Conservation (phyloP, 2,888 invertebrate species). For the Drosophila austrosaltans region DNA sequence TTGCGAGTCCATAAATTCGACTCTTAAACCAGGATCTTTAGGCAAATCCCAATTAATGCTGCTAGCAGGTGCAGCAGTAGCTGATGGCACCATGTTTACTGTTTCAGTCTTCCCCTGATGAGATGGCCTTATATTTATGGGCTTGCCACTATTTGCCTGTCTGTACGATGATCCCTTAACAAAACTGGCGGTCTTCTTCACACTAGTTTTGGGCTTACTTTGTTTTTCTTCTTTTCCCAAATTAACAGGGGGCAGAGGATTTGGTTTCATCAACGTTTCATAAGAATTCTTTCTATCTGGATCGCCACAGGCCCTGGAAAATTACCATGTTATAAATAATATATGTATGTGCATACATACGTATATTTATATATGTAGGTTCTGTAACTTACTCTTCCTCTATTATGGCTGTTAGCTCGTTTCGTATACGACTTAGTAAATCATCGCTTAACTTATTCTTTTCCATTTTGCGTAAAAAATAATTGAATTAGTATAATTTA, state of each 20-base stretch:
- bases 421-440: conserved; percentile 66
- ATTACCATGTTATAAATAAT: neutral
- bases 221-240: conserved; percentile 17
- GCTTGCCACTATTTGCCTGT: conserved; percentile 38
- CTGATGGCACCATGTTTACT: conserved; percentile 1
- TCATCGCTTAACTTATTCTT: conserved; percentile 53
- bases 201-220: conserved; percentile 5
- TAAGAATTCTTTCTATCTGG: conserved; percentile 41
- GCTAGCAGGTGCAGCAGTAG: conserved; percentile 11
- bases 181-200: conserved; percentile 21
- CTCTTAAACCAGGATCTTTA: conserved; percentile 26
- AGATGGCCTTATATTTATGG: conserved; percentile 52
- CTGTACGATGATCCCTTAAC: conserved; percentile 36
- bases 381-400: conserved; percentile 56
- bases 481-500: conserved; percentile 24
- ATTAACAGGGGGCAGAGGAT: conserved; percentile 39
- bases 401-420: conserved; percentile 73
- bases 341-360: too few species aligned
- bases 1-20: conserved; percentile 51
- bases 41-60: conserved; percentile 17
- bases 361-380: too few species aligned
- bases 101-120: neutral
- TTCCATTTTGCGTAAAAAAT: conserved; percentile 41
- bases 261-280: conserved; percentile 47
- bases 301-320: conserved; percentile 46